Conservation (phyloP, 1,140 invertebrate genomes). For the Cheumatopsyche charites region DNA sequence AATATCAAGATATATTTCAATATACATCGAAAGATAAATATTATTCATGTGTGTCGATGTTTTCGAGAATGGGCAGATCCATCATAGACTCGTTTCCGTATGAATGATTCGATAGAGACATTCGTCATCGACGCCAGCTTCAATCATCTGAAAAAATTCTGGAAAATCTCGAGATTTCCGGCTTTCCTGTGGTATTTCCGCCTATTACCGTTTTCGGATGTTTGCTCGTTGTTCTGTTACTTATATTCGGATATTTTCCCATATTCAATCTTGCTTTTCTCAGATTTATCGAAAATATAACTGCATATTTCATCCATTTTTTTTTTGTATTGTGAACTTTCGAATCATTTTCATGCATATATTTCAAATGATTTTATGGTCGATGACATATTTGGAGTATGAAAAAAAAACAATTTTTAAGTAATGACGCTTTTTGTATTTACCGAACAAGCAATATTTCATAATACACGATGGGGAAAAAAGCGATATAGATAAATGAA, state of each 20-base stretch:
- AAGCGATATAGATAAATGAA: constrained; percentile 18
- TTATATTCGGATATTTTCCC: not conserved
- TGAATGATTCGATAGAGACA: not conserved
- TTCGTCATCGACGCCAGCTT: constrained; percentile 9
- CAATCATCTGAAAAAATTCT: too few species aligned
- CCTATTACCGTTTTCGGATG: not conserved
- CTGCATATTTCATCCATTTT: too few species aligned
- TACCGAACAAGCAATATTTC: not conserved
- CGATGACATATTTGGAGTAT: not conserved
- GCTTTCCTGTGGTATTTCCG: too few species aligned
- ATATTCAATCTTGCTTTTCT: not conserved
- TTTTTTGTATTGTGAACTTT: too few species aligned
- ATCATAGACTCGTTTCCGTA: constrained; percentile 9
- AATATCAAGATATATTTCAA: too few species aligned
- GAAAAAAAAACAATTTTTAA: not conserved
- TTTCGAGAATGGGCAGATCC: not conserved
- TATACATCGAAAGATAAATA: not conserved
- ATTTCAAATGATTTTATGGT: too few species aligned
- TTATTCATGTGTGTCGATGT: not conserved
- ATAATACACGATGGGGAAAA: constrained; percentile 1
- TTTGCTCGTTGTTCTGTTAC: not conserved
- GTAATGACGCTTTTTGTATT: constrained; percentile 2
- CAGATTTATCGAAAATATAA: too few species aligned
- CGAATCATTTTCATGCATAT: too few species aligned
- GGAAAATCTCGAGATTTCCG: too few species aligned